Conservation (phyloP, 2,797 vertebrate species). For the Enteromius treurensis region DNA sequence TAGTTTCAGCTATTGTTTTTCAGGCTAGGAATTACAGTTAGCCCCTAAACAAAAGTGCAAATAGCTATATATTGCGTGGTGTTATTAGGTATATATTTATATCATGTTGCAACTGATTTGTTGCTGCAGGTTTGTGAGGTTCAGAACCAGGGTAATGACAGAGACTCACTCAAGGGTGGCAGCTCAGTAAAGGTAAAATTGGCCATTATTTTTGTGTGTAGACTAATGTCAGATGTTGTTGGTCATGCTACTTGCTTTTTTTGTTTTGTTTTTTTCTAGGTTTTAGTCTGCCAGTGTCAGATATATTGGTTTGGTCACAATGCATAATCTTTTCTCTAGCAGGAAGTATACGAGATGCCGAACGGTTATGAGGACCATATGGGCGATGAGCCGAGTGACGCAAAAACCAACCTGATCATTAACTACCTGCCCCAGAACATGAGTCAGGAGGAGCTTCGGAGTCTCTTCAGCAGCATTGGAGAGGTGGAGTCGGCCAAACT, state of each 20-base stretch:
- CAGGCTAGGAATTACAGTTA: neutral
- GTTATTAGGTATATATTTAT: neutral
- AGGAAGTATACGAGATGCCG: slow-evolving; percentile 81
- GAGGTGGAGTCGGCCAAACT: slow-evolving; percentile 97
- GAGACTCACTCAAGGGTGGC: slow-evolving; percentile 65
- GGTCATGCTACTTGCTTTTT: neutral
- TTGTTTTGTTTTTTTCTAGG: neutral
- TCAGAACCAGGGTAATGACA: slow-evolving; percentile 74
- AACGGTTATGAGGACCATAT: slow-evolving; percentile 95
- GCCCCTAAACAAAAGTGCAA: neutral
- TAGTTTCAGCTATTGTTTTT: neutral
- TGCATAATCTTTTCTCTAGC: slow-evolving; percentile 9
- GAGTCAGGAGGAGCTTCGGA: slow-evolving; percentile 95
- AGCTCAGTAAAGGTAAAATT: slow-evolving; percentile 48
- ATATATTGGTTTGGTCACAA: neutral
- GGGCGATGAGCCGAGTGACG: slow-evolving; percentile 90
- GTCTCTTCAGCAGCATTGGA: slow-evolving; percentile 94
- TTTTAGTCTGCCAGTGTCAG: neutral
- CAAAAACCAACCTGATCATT: slow-evolving; percentile 94
- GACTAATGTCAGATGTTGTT: neutral
- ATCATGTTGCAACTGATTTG: slow-evolving; percentile 20
- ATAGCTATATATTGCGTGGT: neutral
- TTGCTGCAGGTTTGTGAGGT: slow-evolving; percentile 80
- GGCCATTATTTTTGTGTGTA: slow-evolving; percentile 11
- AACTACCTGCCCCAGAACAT: slow-evolving; percentile 99